Conservation (phyloP, 2,888 invertebrate species). For the Agrochola lota region DNA sequence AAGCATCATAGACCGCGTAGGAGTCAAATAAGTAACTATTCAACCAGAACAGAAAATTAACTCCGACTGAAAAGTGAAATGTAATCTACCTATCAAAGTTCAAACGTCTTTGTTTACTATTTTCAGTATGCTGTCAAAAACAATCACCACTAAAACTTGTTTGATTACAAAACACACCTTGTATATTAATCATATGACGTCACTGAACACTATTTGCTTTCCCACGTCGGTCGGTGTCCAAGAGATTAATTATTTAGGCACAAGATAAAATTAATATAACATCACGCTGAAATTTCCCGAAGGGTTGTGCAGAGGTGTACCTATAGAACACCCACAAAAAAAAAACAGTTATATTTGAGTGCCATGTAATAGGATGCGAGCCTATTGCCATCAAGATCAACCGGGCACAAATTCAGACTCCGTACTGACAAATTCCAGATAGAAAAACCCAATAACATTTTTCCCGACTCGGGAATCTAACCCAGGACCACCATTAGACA, state of each 20-base stretch:
- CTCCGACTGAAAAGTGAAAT: not conserved
- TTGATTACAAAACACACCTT: constrained; percentile 41
- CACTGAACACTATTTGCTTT: constrained; percentile 70
- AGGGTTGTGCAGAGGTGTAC: too few relatives aligned
- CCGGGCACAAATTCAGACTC: too few relatives aligned
- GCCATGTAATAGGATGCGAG: too few relatives aligned
- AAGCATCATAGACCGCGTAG: not conserved
- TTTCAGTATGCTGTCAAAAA: constrained; percentile 5
- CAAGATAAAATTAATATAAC: too few relatives aligned
- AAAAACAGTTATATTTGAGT: too few relatives aligned
- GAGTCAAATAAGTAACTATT: not conserved
- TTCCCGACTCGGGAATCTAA: too few relatives aligned
- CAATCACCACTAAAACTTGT: constrained; percentile 25
- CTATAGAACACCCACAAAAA: too few relatives aligned
- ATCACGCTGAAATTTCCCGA: too few relatives aligned
- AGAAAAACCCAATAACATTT: too few relatives aligned
- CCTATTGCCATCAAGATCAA: too few relatives aligned
- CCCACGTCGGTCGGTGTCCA: constrained; percentile 69
- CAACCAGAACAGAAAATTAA: not conserved
- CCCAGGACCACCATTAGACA: too few relatives aligned
- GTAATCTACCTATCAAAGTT: not conserved
- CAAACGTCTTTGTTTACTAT: constrained; percentile 5
- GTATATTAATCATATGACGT: constrained; percentile 45
- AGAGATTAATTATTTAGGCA: constrained; percentile 40
- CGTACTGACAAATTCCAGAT: too few relatives aligned